phyloP scores from a whole-genome alignment of 2,113 vertebrate species.

The Cathartes aura region DNA sequence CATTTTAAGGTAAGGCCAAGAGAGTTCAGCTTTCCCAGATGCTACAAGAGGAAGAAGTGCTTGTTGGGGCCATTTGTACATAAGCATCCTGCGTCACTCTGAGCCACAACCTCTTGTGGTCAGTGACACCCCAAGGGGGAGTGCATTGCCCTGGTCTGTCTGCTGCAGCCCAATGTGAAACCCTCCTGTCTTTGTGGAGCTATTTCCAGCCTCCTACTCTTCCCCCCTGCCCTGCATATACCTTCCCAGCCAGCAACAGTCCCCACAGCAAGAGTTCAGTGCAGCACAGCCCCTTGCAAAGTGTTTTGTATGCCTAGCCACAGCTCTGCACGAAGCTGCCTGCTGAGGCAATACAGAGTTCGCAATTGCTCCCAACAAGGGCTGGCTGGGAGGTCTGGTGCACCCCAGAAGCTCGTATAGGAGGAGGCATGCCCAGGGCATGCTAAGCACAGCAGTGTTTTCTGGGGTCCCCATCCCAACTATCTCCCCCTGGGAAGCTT shows the following conservation, averaged over 20 bases:
- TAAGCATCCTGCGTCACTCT: not conserved
- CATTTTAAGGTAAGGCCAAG: not conserved
- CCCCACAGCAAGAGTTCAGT: not conserved
- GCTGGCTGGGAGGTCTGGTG: not conserved
- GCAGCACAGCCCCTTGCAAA: not conserved
- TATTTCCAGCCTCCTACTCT: not conserved
- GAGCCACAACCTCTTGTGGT: not conserved
- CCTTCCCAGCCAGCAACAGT: not conserved
- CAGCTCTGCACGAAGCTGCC: not conserved
- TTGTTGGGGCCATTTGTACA: not conserved
- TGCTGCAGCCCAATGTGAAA: not conserved
- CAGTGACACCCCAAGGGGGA: not conserved
- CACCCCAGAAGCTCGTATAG: not conserved
- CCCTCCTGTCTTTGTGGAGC: not conserved
- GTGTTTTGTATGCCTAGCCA: not conserved
- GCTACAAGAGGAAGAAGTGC: not conserved
- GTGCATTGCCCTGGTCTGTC: accelerated
- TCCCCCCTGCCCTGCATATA: not conserved
- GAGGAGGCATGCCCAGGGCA: not conserved
- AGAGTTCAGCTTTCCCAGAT: not conserved
- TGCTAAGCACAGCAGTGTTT: not conserved
- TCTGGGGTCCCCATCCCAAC: not conserved
- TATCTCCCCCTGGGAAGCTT: not conserved
- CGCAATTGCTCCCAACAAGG: not conserved
- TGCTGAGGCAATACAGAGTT: not conserved